These are phyloP conservation scores for Picus viridis DNA, from an alignment of 2,797 vertebrate genomes.

Conservation along the genomic window DNA sequence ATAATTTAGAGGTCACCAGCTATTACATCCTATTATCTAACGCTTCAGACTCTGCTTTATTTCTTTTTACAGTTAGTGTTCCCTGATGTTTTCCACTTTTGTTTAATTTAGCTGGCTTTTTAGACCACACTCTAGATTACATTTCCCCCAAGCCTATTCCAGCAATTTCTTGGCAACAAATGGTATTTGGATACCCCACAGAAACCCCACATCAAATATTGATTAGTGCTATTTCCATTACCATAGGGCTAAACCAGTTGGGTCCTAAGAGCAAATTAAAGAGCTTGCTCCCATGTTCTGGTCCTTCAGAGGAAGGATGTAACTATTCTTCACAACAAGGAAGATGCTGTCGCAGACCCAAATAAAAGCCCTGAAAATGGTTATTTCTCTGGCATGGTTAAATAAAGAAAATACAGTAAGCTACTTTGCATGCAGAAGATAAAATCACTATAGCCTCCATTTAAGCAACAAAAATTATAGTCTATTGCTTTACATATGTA, in stretches of 20 bases:
- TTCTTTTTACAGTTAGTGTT: background rate
- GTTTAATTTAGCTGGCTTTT: constrained; percentile 14
- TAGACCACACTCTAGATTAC: background rate
- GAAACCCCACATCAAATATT: constrained; percentile 33
- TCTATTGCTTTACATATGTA: background rate
- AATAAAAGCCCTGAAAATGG: constrained; percentile 7
- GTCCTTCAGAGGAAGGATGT: background rate
- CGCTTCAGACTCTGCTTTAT: background rate
- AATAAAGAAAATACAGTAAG: constrained; percentile 21
- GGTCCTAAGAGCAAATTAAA: constrained; percentile 2
- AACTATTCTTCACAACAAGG: background rate
- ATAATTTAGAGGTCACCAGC: constrained; percentile 34
- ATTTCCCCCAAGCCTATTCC: background rate
- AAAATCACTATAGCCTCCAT: constrained; percentile 44
- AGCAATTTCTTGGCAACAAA: constrained; percentile 26
- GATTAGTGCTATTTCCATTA: constrained; percentile 26
- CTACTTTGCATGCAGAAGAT: constrained; percentile 8
- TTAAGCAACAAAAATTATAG: constrained; percentile 16
- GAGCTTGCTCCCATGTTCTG: background rate
- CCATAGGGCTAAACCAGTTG: background rate
- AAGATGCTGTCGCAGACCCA: constrained; percentile 25
- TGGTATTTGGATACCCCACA: constrained; percentile 47
- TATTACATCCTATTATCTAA: constrained; percentile 37
- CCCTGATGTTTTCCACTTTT: background rate
- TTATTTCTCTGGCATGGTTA: background rate